These are phyloP conservation scores for Pogonocichla stellata DNA, from an alignment of 2,113 vertebrate species.

Conservation along the genomic window DNA sequence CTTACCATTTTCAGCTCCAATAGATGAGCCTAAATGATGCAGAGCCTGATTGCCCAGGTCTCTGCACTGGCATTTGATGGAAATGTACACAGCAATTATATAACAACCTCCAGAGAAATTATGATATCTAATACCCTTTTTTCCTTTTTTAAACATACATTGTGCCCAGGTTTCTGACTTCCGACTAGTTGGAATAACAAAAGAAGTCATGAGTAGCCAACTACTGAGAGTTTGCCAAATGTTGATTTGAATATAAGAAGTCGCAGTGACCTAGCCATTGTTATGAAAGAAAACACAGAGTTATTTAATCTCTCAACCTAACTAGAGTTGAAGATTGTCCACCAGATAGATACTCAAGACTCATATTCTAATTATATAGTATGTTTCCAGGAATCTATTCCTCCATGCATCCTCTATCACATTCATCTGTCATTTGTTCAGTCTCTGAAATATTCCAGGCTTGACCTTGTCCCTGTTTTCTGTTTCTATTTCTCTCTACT, in stretches of 20 bases:
- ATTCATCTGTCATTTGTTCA: constrained; percentile 20
- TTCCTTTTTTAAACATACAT: neutral
- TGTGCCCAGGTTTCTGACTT: neutral
- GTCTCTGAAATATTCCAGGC: constrained; percentile 61
- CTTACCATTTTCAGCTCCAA: neutral
- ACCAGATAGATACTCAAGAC: neutral
- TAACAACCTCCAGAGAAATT: neutral
- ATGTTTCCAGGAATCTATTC: constrained; percentile 8
- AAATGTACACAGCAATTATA: neutral
- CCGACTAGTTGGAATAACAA: neutral
- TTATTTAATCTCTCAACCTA: neutral
- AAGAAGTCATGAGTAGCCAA: neutral
- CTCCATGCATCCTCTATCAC: neutral
- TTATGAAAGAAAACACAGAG: neutral
- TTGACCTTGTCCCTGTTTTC: constrained; percentile 33
- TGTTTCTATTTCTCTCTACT: constrained; percentile 39
- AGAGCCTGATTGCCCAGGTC: neutral
- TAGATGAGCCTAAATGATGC: neutral
- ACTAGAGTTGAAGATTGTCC: neutral
- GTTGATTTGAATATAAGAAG: neutral
- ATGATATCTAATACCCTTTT: neutral
- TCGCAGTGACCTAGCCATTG: neutral
- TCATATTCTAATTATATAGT: neutral
- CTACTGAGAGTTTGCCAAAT: neutral
- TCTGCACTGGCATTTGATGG: neutral